phyloP scores from a whole-genome alignment of 2,113 vertebrate genomes.

The Ctenomys sociabilis region DNA sequence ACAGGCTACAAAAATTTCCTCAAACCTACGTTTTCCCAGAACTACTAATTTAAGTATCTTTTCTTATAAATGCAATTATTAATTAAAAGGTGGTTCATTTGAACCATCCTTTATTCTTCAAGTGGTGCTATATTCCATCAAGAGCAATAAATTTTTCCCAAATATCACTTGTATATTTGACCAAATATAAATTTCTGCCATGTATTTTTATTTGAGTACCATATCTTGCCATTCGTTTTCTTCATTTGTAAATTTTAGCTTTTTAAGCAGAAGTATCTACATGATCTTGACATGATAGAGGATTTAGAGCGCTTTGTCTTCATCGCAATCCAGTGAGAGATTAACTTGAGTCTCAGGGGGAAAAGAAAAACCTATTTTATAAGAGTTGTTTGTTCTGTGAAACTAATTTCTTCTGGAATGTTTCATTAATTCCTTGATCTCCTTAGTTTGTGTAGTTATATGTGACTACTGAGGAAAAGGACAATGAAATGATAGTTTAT shows the following conservation, averaged over 20 bases:
- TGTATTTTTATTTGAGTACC: conserved; percentile 53
- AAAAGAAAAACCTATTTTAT: conserved; percentile 50
- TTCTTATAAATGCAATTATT: conserved; percentile 63
- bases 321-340: conserved; percentile 58
- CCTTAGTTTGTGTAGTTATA: conserved; percentile 48
- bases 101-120: conserved; percentile 77
- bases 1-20: conserved; percentile 55
- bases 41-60: conserved; percentile 54
- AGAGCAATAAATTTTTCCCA: conserved; percentile 78
- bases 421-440: conserved; percentile 37
- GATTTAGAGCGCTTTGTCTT: conserved; percentile 74
- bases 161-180: conserved; percentile 61
- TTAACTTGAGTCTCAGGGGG: conserved; percentile 52
- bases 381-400: conserved; percentile 65
- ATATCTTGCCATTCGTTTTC: conserved; percentile 61
- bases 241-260: conserved; percentile 70
- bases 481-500: conserved; percentile 50
- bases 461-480: conserved; percentile 45
- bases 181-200: conserved; percentile 48
- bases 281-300: conserved; percentile 67
- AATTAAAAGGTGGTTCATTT: conserved; percentile 63
- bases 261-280: conserved; percentile 67
- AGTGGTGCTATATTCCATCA: conserved; percentile 84
- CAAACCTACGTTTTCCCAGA: conserved; percentile 30
- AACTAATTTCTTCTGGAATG: conserved; percentile 38